These are phyloP conservation scores for Paraescarpia echinospica DNA, from an alignment of 1,140 invertebrate species.

Conservation along the genomic window DNA sequence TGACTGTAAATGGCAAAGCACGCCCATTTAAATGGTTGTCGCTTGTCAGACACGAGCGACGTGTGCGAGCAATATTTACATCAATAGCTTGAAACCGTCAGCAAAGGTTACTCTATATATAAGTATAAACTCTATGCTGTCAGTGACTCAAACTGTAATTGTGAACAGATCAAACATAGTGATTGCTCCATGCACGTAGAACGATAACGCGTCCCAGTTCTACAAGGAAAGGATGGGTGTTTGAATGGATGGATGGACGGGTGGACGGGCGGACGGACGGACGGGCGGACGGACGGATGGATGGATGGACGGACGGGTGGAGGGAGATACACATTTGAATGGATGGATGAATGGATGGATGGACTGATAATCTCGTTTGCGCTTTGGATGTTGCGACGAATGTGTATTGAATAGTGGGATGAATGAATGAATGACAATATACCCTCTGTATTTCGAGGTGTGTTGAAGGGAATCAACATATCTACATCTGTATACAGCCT, in stretches of 20 bases:
- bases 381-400: too few species aligned
- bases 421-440: neutral
- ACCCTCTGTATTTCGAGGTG: neutral
- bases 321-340: neutral
- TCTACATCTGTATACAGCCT: neutral
- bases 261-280: neutral
- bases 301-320: neutral
- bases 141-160: neutral
- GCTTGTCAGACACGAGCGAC: neutral
- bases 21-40: neutral
- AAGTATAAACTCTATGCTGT: too few species aligned
- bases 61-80: neutral
- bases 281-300: neutral
- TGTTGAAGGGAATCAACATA: neutral
- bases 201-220: neutral
- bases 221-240: neutral
- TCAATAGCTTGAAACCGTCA: neutral
- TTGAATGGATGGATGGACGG: neutral
- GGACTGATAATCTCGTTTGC: neutral
- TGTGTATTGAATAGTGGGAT: neutral
- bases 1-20: neutral
- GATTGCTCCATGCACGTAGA: neutral
- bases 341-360: neutral
- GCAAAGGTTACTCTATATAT: neutral
- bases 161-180: neutral